Conservation (phyloP, 1,140 invertebrate species). For the Drosophila sp. region DNA sequence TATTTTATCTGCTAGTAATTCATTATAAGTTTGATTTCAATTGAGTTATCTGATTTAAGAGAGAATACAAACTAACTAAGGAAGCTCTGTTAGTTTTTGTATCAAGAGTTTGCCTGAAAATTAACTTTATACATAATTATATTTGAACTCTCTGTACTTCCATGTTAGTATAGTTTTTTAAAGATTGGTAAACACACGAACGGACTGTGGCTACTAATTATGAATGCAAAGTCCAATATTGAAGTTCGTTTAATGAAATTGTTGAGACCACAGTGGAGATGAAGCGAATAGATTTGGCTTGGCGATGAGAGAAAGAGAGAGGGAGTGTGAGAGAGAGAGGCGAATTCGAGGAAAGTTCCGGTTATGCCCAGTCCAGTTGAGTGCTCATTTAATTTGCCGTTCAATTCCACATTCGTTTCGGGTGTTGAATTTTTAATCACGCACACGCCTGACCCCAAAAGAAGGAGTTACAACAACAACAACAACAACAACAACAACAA, state of each 20-base stretch:
- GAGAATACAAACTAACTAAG: too few relatives aligned
- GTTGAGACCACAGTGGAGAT: conserved; percentile 2
- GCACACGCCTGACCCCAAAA: conserved; percentile 61
- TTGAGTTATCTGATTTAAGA: too few relatives aligned
- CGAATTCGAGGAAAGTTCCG: conserved; percentile 5
- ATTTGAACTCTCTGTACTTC: not conserved
- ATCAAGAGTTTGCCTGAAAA: too few relatives aligned
- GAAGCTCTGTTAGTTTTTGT: too few relatives aligned
- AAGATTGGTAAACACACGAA: not conserved
- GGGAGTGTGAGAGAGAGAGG: not conserved
- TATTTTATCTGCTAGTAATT: too few relatives aligned
- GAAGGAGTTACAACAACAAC: not conserved
- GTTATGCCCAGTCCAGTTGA: conserved; percentile 31
- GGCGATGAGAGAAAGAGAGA: not conserved
- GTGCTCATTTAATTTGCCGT: conserved; percentile 73
- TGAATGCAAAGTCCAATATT: conserved; percentile 35
- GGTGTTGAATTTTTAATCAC: conserved; percentile 82
- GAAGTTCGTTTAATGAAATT: conserved; percentile 33
- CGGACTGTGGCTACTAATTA: conserved; percentile 15
- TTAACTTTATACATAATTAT: too few relatives aligned
- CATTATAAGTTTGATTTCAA: too few relatives aligned
- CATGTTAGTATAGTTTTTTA: too few relatives aligned
- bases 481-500: not conserved
- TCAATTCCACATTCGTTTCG: conserved; percentile 81
- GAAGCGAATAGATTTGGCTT: conserved; percentile 15